A percentile compares a stretch with the other conserved stretches of the same genome.
Conservation (phyloP, 2,113 vertebrate genomes). For the Psittacara wagleri region DNA sequence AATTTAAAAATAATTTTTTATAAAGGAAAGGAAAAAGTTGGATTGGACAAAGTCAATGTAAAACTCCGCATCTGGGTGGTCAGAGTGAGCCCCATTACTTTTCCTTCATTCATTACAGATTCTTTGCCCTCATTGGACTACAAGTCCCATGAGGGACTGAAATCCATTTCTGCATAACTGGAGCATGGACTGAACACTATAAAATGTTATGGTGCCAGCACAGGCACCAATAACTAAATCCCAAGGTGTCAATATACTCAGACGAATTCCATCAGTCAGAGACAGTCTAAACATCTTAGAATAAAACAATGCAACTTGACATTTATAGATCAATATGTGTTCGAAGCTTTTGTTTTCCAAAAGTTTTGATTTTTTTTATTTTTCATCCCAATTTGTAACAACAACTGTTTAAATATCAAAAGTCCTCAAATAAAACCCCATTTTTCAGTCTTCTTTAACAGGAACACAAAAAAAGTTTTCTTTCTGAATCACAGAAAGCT, state of each 20-base stretch:
- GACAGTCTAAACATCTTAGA: not conserved
- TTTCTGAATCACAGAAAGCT: not conserved
- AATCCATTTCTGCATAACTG: not conserved
- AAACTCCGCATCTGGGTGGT: not conserved
- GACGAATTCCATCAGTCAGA: not conserved
- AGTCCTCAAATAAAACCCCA: not conserved
- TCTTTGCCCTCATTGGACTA: not conserved
- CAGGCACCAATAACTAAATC: not conserved
- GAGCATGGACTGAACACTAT: not conserved
- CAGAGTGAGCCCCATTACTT: not conserved
- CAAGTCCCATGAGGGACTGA: not conserved
- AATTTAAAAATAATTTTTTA: not conserved
- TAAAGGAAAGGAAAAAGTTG: not conserved
- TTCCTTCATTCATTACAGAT: not conserved
- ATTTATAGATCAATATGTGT: not conserved
- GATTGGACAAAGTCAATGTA: not conserved
- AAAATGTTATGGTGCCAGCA: not conserved
- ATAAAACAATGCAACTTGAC: not conserved
- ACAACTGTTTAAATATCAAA: slow-evolving; percentile 12
- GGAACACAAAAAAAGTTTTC: not conserved
- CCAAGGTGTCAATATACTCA: not conserved
- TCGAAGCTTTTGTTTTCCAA: not conserved
- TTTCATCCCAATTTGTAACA: not conserved
- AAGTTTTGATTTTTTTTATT: not conserved
- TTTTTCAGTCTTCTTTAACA: not conserved